These are phyloP conservation scores for Clostera curtula DNA, from an alignment of 2,888 invertebrate species.

Conservation along the genomic window DNA sequence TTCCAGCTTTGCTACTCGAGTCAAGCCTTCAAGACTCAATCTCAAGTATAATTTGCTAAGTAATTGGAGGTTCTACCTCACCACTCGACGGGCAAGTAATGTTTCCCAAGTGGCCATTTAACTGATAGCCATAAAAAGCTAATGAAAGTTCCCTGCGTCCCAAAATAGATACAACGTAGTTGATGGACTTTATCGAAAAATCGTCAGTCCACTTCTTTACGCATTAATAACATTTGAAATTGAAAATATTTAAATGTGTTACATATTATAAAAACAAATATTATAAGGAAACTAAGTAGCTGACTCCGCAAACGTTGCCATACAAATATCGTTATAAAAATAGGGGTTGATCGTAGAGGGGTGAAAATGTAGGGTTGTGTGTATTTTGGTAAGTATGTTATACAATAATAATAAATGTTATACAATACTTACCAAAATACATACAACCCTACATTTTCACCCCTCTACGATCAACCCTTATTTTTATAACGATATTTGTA, in stretches of 20 bases:
- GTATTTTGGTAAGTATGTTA: too few relatives aligned
- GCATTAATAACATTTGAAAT: neutral
- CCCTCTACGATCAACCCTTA: too few relatives aligned
- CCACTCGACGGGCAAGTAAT: conserved; percentile 3
- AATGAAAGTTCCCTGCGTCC: conserved; percentile 12
- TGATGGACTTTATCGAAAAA: conserved; percentile 4
- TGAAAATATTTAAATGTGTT: neutral
- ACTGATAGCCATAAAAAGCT: conserved; percentile 8
- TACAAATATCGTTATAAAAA: too few relatives aligned
- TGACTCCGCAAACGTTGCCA: too few relatives aligned
- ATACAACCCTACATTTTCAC: too few relatives aligned
- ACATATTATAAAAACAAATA: too few relatives aligned
- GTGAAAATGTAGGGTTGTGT: too few relatives aligned
- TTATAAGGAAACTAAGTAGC: too few relatives aligned
- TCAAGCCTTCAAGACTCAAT: neutral
- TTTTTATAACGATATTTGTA: too few relatives aligned
- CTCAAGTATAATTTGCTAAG: conserved; percentile 1
- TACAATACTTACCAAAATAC: too few relatives aligned
- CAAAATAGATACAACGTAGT: conserved; percentile 7
- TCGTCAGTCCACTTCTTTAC: conserved; percentile 1
- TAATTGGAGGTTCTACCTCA: conserved; percentile 1
- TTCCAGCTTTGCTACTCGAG: neutral
- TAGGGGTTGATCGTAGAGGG: too few relatives aligned
- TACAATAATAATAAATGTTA: too few relatives aligned
- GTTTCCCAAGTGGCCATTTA: conserved; percentile 2